Conservation (phyloP, 2,113 vertebrate species). For the Bufo gargarizans region DNA sequence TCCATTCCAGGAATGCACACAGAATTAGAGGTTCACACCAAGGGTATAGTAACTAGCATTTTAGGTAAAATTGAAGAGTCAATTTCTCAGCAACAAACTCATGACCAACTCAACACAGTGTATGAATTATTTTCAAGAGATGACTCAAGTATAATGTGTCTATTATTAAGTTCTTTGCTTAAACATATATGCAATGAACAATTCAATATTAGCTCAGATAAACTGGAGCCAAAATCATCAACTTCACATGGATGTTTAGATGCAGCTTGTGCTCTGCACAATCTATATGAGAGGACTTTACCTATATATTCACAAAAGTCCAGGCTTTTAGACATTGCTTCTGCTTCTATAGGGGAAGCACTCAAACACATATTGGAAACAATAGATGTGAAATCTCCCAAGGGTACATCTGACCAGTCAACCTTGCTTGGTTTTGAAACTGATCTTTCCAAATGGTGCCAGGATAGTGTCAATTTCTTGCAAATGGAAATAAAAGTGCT, state of each 20-base stretch:
- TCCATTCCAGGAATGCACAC: not conserved
- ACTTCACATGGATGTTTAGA: not conserved
- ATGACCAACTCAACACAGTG: not conserved
- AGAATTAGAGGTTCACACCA: not conserved
- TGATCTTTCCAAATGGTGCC: slow-evolving; percentile 14
- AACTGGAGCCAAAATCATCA: not conserved
- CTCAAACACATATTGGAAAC: not conserved
- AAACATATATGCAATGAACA: not conserved
- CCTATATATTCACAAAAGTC: not conserved
- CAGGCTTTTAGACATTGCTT: not conserved
- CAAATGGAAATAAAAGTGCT: not conserved
- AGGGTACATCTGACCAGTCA: not conserved
- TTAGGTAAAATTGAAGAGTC: not conserved
- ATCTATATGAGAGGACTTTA: not conserved
- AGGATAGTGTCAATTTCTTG: not conserved
- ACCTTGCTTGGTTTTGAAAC: not conserved
- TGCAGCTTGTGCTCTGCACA: not conserved
- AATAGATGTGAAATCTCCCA: not conserved
- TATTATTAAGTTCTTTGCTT: not conserved
- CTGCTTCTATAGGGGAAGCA: not conserved
- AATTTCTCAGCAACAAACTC: not conserved
- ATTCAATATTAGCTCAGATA: not conserved
- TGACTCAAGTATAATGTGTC: not conserved
- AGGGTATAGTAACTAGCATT: not conserved
- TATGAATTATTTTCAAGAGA: not conserved